Evolutionary conservation across 2,113 vertebrate genomes (phyloP), one percentile per base, ranked within the genome.

Genomic region (Gobiocypris rarus): DNA sequence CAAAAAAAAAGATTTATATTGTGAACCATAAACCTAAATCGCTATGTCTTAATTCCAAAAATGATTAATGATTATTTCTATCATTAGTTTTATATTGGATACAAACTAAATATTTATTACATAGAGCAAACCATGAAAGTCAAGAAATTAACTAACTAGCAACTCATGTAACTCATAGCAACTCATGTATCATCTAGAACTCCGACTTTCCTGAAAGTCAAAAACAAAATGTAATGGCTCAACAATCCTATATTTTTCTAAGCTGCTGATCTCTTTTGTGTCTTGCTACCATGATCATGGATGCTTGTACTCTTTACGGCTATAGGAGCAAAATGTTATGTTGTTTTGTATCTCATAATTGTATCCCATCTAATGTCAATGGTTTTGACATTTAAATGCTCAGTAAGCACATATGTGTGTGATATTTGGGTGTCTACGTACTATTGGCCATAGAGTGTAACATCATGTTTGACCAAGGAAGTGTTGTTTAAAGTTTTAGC

Each of bases 401-500:
- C 4, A 2, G 9, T 38, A 22, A 69, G 31, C 31, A 41, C 31
- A 69, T 15, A 28, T 31, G 26, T 5, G 24, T 63, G 61, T 28
- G 26, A 63, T 63, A 14, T 41, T n/a, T 41, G 34, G 17, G 4
- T 41, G 9, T 41, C 9, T 38, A 41, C 11, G 22, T 69, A 41
- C 34, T 24, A 54, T 54, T 54, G 6, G 52, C 52, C 17, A 19
- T 19, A 6, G 7, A 5, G 31, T 69, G 9, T 22, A 10, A n/a
- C n/a, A n/a, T n/a, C 22, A 69, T 69, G 34, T 69, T 41, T 70
- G 34, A 70, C 67, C 34, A 70, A 41, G 19, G 34, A 70, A 70
- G 67, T 38, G 17, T 22, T 38, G 31, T 38, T 69, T 38, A 38
- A 69, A 38, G 8, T 10, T 65, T 38, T 22, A 22, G 4, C 63